Percentiles rank a stretch among this genome's conserved stretches.
These are phyloP conservation scores for Chymomyza fuscimana DNA, from an alignment of 2,888 invertebrate genomes.

Conservation along the genomic window DNA sequence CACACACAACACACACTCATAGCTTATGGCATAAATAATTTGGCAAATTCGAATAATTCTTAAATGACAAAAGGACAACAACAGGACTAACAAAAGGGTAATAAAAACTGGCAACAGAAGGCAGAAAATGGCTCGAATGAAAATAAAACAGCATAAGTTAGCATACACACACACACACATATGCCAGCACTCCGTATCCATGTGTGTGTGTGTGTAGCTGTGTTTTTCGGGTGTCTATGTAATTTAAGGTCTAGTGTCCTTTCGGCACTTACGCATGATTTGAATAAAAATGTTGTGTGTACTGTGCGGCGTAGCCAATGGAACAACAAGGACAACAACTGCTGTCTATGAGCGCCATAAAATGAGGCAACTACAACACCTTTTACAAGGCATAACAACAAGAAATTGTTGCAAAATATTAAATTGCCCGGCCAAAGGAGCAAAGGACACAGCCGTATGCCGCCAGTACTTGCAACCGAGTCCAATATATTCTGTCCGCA, in stretches of 20 bases:
- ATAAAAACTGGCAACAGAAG: constrained; percentile 9
- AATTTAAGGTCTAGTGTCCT: constrained; percentile 31
- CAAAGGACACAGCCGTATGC: neutral
- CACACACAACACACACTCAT: neutral
- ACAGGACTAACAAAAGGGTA: neutral
- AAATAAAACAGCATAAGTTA: constrained; percentile 3
- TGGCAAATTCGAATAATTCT: constrained; percentile 10
- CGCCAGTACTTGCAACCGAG: neutral
- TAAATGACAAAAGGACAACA: constrained; percentile 6
- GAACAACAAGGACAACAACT: constrained; percentile 36
- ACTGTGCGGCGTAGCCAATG: constrained; percentile 21
- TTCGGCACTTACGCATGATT: constrained; percentile 55
- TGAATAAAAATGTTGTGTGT: constrained; percentile 50
- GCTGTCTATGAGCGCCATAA: constrained; percentile 33
- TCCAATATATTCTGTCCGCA: constrained; percentile 31
- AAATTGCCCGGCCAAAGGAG: constrained; percentile 26
- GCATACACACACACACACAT: neutral
- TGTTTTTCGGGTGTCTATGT: neutral
- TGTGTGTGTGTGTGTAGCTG: constrained; percentile 2
- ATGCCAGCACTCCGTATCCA: neutral
- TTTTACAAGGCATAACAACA: constrained; percentile 31
- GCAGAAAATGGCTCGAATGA: constrained; percentile 6
- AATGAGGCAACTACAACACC: constrained; percentile 48
- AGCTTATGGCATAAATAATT: constrained; percentile 1
- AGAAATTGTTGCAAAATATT: constrained; percentile 47